Base-by-base conservation (phyloP, 2,888 invertebrate genomes). In the Troides aeacus region DNA sequence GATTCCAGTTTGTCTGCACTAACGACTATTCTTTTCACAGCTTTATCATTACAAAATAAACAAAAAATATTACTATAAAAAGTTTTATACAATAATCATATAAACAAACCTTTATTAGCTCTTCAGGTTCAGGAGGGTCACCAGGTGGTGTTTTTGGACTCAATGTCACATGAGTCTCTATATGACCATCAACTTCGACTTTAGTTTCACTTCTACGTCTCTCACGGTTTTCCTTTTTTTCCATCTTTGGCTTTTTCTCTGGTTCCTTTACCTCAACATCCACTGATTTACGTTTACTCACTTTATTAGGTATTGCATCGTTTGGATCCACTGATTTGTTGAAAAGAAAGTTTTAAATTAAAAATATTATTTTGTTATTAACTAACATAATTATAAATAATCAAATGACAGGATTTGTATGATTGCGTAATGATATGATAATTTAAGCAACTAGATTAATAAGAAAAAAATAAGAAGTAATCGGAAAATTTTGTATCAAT, bases 101-200 rank as follows among this genome's bases (percentile, higher is more conserved):
- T 15, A 18, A 60, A 53, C 36, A 56, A 24, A 95, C 95, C 91
- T 97, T 97, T 72, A 99, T 96, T 46, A 99, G 93, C 79, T 98
- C 98, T 81, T 99, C 98, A 0, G 98, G 96, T 89, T 99, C 97
- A 1, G 98, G 97, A 1, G 97, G 97, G 82, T 98, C 97, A 2
- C 96, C 96, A 0, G 95, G 95, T 0, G 97, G 96, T 10, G 96
- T 94, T 78, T 95, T 95, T 0, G 97, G 97, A 80, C 97, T 97
- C 68, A 97, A 90, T 24, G 96, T 96, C 4, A 95, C 94, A 79
- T 96, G 96, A 0, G 95, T 94, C 81, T 96, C 96, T 72, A 96
- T 94, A 74, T 95, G 95, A 24, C 96, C 96, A 79, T 96, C 96
- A 8, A 93, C 91, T 78, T 94, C 94, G 73, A 94, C 83, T 74